Evolutionary conservation across 2,888 invertebrate species (phyloP).

Genomic region (Mactromeris polynyma): DNA sequence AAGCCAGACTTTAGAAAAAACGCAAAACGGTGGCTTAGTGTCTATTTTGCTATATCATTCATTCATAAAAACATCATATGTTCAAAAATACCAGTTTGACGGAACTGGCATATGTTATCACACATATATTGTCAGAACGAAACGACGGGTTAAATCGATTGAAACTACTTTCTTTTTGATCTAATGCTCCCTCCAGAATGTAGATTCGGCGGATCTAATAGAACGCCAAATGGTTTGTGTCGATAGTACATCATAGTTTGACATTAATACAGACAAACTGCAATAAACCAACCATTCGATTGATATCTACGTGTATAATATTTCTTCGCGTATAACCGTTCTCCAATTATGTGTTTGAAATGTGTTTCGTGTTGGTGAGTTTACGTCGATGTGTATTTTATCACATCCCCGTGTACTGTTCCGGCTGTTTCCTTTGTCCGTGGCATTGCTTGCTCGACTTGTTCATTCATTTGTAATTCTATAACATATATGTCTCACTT

Average conservation of each 20-base stretch:
- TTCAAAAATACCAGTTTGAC: conserved; percentile 15
- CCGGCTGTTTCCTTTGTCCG: too few species aligned
- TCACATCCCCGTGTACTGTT: too few species aligned
- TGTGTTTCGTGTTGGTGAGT: too few species aligned
- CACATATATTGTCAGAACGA: not conserved
- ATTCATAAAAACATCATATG: not conserved
- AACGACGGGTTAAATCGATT: conserved; percentile 5
- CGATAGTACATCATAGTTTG: not conserved
- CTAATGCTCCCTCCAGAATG: not conserved
- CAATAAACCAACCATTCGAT: too few species aligned
- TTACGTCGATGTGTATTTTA: too few species aligned
- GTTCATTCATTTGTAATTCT: too few species aligned
- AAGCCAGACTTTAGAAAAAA: not conserved
- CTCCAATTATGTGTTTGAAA: too few species aligned
- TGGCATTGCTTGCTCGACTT: too few species aligned
- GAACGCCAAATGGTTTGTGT: not conserved
- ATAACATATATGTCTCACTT: too few species aligned
- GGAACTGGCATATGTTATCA: conserved; percentile 24
- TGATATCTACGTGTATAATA: too few species aligned
- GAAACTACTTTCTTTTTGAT: conserved; percentile 20
- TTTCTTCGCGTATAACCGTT: too few species aligned
- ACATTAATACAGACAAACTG: not conserved
- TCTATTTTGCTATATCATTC: not conserved
- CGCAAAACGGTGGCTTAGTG: not conserved
- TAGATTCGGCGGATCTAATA: not conserved